phyloP scores from a whole-genome alignment of 2,888 invertebrate genomes.

The Cryptus viduatorius region DNA sequence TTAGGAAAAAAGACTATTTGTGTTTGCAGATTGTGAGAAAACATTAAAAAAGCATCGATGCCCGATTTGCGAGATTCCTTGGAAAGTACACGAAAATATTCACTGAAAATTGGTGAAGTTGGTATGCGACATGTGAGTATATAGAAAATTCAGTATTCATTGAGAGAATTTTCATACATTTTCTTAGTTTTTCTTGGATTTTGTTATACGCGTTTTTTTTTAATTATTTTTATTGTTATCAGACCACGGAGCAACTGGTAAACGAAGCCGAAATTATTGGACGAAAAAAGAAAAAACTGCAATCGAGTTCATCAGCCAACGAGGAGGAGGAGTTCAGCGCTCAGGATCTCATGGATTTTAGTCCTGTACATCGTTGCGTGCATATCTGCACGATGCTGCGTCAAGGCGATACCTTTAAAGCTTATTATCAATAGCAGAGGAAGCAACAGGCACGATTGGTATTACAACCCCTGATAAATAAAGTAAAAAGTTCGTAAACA shows the following conservation, averaged over 20 bases:
- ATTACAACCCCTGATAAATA: slow-evolving; percentile 94
- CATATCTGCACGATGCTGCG: slow-evolving; percentile 98
- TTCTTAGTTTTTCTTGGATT: too few relatives aligned
- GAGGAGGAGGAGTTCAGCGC: slow-evolving; percentile 93
- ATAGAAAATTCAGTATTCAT: too few relatives aligned
- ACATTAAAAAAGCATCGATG: slow-evolving; percentile 98
- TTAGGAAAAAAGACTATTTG: too few relatives aligned
- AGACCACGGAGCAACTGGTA: slow-evolving; percentile 88
- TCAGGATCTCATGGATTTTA: slow-evolving; percentile 98
- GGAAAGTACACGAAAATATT: slow-evolving; percentile 97
- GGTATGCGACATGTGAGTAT: slow-evolving; percentile 94
- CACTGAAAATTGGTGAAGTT: slow-evolving; percentile 97
- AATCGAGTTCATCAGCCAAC: slow-evolving; percentile 83
- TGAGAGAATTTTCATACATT: too few relatives aligned
- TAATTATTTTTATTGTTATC: slow-evolving; percentile 2
- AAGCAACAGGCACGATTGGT: slow-evolving; percentile 97
- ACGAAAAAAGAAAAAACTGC: slow-evolving; percentile 86
- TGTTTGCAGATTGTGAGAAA: slow-evolving; percentile 89
- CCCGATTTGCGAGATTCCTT: slow-evolving; percentile 98
- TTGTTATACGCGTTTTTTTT: too few relatives aligned
- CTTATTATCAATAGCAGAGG: slow-evolving; percentile 96
- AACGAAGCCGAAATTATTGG: slow-evolving; percentile 87
- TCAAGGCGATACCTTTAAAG: slow-evolving; percentile 96
- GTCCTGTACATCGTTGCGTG: slow-evolving; percentile 98
- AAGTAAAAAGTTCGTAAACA: slow-evolving; percentile 85